Evolutionary conservation across 23 tunicate genomes (phyloP).

Genomic region (Ascidia mentula): DNA sequence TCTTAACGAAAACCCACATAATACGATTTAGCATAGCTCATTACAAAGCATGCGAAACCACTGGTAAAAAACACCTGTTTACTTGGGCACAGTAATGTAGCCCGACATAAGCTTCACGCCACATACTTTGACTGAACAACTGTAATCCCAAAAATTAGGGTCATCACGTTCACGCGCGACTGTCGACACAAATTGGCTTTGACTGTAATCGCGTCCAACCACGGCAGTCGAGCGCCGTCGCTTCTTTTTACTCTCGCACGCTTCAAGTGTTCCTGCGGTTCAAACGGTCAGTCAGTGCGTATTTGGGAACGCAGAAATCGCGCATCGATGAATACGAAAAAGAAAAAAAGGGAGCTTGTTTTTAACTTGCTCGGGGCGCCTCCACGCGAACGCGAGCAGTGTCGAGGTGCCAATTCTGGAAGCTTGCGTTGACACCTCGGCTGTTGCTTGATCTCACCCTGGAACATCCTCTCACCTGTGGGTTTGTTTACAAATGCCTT

Average conservation of each 20-base stretch:
- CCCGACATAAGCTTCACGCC: not conserved
- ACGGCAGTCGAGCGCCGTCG: not conserved
- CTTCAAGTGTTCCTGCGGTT: not conserved
- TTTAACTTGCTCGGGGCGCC: not conserved
- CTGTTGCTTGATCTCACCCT: no score
- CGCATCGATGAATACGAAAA: not conserved
- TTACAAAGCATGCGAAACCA: no score
- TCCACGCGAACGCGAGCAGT: not conserved
- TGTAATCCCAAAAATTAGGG: conserved; percentile 1
- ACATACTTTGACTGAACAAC: not conserved
- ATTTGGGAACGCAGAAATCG: not conserved
- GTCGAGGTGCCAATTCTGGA: conserved; percentile 7
- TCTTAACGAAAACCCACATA: no score
- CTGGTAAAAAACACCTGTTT: no score
- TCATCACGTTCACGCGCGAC: no score
- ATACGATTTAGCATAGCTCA: no score
- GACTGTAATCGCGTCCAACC: not conserved
- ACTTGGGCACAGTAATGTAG: no score
- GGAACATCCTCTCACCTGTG: no score
- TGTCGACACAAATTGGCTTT: not conserved
- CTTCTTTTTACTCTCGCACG: not conserved
- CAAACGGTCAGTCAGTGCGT: no score
- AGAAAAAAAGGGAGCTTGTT: not conserved
- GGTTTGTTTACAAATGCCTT: no score
- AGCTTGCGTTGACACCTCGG: conserved; percentile 1